Evolutionary conservation across 2,888 invertebrate genomes (phyloP), one percentile per base, ranked within the genome.

Genomic region (Habrosyne pyritoides): DNA sequence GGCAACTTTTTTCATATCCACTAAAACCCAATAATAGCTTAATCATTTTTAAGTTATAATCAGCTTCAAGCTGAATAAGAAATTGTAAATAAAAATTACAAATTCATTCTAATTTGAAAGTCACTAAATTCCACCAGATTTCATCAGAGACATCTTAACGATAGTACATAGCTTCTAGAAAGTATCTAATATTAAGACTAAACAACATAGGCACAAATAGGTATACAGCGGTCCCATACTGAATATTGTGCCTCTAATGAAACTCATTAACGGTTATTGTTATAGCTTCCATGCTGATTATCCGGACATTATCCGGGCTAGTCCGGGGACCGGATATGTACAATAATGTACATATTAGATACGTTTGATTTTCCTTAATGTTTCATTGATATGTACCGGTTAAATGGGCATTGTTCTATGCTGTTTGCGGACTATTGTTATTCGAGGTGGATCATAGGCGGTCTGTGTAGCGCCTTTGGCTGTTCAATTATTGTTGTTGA

Each of bases 251-350:
- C 55, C 50, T 55, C 64, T 77, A 77, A 81, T 80, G 75, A 76
- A 75, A 75, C 65, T 68, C 75, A 73, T 77, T 79, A 78, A 63
- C 65, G 57, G 71, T 75, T 78, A 79, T 77, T 77, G 75, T 73
- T 79, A 79, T 73, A 62, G 67, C 57, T 60, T 69, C 65, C 59
- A 58, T 62, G 57, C 69, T 74, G 73, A 77, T 77, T 75, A 79
- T 68, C 72, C 59, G 58, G 55, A 54, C 66, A 62, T 75, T 74
- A 72, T 65, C 64, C 52, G 57, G 63, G 56, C 53, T 54, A 46
- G 57, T 26, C 55, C 53, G 62, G 66, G 47, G 57, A 42, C 57
- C 55, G 62, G 67, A 54, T 64, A 61, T 67, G 42, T 51, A 53
- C 53, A 53, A 21, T 47, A 54, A 49, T 53, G 52, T 53, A 58